phyloP scores from a whole-genome alignment of 2,797 vertebrate species.

The Fistularia tabacaria region DNA sequence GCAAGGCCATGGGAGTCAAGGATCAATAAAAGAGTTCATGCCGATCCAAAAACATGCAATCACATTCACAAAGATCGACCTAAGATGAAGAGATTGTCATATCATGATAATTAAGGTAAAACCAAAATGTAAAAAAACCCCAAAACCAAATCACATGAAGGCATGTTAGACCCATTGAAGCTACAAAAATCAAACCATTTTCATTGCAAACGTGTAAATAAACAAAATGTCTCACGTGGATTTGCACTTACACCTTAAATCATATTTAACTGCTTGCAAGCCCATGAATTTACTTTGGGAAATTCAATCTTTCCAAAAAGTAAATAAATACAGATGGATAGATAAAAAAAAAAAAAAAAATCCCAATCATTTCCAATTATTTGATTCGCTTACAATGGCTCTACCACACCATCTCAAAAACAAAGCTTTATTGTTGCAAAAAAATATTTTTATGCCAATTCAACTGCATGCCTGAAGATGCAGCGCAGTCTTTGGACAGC shows the following conservation, averaged over 20 bases:
- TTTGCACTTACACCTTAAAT: no score
- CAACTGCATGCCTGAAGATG: no score
- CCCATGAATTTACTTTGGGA: not conserved
- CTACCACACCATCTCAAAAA: no score
- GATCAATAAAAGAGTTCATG: conserved; percentile 50
- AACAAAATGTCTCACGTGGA: not conserved
- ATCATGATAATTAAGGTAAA: not conserved
- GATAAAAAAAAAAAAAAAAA: no score
- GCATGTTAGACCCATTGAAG: not conserved
- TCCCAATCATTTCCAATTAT: no score
- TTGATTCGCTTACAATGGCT: no score
- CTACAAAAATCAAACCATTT: not conserved
- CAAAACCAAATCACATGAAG: no score
- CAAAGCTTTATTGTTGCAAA: no score
- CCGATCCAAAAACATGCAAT: conserved; percentile 75
- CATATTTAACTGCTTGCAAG: no score
- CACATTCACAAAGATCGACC: conserved; percentile 51
- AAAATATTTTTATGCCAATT: no score
- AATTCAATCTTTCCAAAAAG: no score
- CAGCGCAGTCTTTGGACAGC: no score
- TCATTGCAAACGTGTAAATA: not conserved
- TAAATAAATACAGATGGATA: not conserved
- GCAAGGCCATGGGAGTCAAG: conserved; percentile 57
- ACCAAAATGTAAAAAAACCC: not conserved
- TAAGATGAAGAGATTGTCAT: conserved; percentile 6